phyloP scores from a whole-genome alignment of 2,888 invertebrate genomes.

The Lasioglossum calceatum region DNA sequence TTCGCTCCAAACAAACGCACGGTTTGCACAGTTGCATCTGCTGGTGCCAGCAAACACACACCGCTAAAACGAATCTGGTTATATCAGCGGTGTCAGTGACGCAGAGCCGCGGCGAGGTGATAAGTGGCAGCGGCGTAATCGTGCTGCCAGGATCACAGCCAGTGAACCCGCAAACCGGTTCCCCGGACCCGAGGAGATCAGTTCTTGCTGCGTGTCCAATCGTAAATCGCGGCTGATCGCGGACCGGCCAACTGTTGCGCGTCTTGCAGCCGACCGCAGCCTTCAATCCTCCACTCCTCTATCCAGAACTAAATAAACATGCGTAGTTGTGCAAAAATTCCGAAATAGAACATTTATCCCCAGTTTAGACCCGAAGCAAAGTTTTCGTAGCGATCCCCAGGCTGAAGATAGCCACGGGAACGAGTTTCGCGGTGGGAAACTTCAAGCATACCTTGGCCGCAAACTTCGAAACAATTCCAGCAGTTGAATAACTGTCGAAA shows the following conservation, averaged over 20 bases:
- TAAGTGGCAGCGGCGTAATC: slow-evolving; percentile 58
- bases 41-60: slow-evolving; percentile 16
- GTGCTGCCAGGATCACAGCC: slow-evolving; percentile 31
- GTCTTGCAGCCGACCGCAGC: background rate
- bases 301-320: background rate
- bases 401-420: background rate
- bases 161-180: slow-evolving; percentile 52
- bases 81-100: slow-evolving; percentile 58
- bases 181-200: slow-evolving; percentile 40
- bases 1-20: background rate
- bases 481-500: background rate
- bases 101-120: slow-evolving; percentile 45
- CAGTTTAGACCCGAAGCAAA: background rate
- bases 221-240: slow-evolving; percentile 25
- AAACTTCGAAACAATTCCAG: background rate
- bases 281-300: background rate
- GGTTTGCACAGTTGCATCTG: slow-evolving; percentile 23
- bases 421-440: background rate
- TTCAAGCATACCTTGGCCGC: background rate
- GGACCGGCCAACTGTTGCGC: slow-evolving; percentile 41
- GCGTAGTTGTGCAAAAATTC: no score
- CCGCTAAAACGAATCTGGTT: slow-evolving; percentile 64
- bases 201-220: slow-evolving; percentile 26
- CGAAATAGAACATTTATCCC: no score
- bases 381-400: background rate